Base-by-base conservation (phyloP, 1,140 invertebrate species). In the Brachionus asplanchnoidis region DNA sequence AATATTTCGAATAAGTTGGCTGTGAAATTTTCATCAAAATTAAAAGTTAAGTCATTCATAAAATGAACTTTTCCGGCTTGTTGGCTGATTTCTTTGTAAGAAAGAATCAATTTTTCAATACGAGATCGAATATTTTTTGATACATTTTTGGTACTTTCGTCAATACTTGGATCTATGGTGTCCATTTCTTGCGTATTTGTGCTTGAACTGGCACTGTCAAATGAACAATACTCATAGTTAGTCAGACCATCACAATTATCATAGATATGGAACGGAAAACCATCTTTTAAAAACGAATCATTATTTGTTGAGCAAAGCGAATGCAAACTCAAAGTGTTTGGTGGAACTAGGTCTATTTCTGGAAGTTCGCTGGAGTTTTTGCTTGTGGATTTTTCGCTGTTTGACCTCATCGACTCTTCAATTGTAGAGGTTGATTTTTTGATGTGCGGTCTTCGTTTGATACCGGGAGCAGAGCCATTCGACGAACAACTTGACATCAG, bases 201-300 rank as follows among this genome's bases (percentile, higher is more conserved):
- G 28, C 42, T 50, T 50, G 73, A 50, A 28, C 73, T 77, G 1
- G 26, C 20, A 50, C 44, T 77, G 9, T 77, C 73, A 50, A 77
- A 77, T 46, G 73, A 77, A 77, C 73, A 46, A 17, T 77, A 77
- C 20, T 77, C 73, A 77, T 77, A 77, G 50, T 50, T 77, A 32
- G 26, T 77, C 17, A 77, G 14, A 50, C 11, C 20, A 26, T 77
- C 73, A 50, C 14, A 26, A 28, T 50, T 50, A 6, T 77, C 73
- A 77, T 50, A 23, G 42, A 50, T 26, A 20, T 20, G 44, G 26
- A 77, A 32, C 20, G 44, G 44, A 26, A 50, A 77, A 20, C 68
- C 68, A 17, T 73, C 68, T 73, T 42, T 73, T 42, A 73, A 73
- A 73, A 40, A 73, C 1, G 68, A 42, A 73, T 40, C 68, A 42